Percentiles rank a stretch among this genome's conserved stretches.
Evolutionary conservation across 2,113 vertebrate genomes (phyloP).

Genomic region (Irena cyanogastra): DNA sequence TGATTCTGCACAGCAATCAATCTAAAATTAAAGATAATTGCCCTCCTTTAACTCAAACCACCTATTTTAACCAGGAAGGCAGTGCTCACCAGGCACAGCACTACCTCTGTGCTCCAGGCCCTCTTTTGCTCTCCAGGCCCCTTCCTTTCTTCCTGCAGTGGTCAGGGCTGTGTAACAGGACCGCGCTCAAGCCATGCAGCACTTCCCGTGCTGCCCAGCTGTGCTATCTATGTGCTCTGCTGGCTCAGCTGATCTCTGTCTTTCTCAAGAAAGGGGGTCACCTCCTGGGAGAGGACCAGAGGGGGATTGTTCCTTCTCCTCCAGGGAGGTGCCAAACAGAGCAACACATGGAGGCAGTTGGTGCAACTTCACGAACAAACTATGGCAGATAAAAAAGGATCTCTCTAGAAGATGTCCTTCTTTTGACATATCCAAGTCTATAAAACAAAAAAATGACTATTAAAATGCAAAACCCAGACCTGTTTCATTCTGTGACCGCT

Average conservation of each 20-base stretch:
- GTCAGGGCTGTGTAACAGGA: not conserved
- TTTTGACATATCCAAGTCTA: not conserved
- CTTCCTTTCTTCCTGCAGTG: not conserved
- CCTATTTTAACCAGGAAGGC: not conserved
- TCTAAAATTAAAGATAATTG: not conserved
- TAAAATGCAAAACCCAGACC: not conserved
- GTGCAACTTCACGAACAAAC: not conserved
- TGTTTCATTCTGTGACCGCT: not conserved
- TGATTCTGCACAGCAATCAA: not conserved
- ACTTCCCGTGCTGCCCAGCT: not conserved
- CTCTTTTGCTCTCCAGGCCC: not conserved
- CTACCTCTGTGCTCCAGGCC: not conserved
- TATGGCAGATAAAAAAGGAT: not conserved
- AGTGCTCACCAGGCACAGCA: accelerated
- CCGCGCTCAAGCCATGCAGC: not conserved
- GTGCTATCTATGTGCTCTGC: not conserved
- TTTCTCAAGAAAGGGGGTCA: constrained; percentile 35
- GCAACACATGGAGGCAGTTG: constrained; percentile 6
- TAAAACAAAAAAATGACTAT: not conserved
- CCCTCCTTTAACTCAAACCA: not conserved
- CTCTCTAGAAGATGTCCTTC: not conserved
- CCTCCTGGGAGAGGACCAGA: constrained; percentile 1
- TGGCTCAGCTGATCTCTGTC: constrained; percentile 6
- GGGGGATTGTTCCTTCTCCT: constrained; percentile 15
- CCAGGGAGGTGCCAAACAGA: not conserved